Evolutionary conservation across 2,113 vertebrate genomes (phyloP).

Genomic region (Cyphomyrus discorhynchus): DNA sequence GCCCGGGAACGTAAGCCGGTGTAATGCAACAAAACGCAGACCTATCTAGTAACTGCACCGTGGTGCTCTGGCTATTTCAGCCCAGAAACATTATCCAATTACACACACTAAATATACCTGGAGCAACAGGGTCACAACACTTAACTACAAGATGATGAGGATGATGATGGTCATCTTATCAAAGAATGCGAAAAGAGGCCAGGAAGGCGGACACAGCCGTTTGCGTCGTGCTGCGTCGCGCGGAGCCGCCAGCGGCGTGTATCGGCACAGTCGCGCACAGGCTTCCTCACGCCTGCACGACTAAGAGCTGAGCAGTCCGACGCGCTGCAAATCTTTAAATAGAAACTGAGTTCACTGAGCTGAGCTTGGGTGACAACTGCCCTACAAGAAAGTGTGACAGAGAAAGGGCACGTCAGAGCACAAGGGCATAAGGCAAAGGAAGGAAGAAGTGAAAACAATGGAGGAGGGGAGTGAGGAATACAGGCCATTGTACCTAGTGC

Average conservation of each 20-base stretch:
- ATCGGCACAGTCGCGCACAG: neutral
- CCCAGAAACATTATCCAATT: neutral
- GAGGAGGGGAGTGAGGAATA: neutral
- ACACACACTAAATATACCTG: neutral
- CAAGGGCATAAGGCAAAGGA: slow-evolving; percentile 1
- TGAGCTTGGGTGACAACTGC: slow-evolving; percentile 60
- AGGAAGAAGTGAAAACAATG: neutral
- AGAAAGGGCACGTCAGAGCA: slow-evolving; percentile 23
- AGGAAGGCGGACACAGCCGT: neutral
- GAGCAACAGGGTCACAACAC: neutral
- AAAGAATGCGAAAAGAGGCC: neutral
- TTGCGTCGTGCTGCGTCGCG: neutral
- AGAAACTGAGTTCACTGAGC: slow-evolving; percentile 50
- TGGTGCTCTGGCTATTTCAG: neutral
- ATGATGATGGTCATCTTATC: neutral
- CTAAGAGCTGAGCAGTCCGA: slow-evolving; percentile 21
- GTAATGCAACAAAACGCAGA: neutral
- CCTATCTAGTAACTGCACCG: neutral
- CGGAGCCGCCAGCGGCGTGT: neutral
- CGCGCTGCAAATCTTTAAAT: slow-evolving; percentile 50
- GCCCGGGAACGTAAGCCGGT: neutral
- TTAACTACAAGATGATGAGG: neutral
- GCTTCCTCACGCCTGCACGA: neutral
- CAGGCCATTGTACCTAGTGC: neutral
- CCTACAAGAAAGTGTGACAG: slow-evolving; percentile 14